A percentile compares a stretch with the other conserved stretches of the same genome.
Conservation (phyloP, 30 jellyfish, hydroid and myxozoan species). For the Nemopilema nomurai region DNA sequence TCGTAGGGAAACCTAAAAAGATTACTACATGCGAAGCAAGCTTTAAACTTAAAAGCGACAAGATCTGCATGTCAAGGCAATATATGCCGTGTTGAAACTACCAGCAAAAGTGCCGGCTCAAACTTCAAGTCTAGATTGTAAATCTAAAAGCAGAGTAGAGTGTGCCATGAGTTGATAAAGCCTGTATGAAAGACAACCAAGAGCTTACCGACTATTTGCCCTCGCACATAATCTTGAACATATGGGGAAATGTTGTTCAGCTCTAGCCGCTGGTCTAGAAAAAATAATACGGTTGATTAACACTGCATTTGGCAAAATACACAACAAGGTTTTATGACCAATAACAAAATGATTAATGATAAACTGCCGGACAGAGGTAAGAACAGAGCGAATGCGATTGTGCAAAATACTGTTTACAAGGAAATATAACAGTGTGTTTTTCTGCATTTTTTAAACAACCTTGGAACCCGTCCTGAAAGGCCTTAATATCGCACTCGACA, state of each 20-base stretch:
- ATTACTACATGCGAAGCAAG: too few species aligned
- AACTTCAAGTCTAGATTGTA: too few species aligned
- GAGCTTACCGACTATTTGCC: conserved; percentile 93
- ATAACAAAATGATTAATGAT: too few species aligned
- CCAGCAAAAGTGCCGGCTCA: too few species aligned
- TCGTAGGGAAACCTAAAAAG: too few species aligned
- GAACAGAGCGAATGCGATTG: too few species aligned
- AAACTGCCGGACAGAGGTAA: too few species aligned
- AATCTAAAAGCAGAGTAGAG: not conserved
- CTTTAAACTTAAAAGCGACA: too few species aligned
- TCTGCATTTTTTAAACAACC: not conserved
- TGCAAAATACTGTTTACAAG: too few species aligned
- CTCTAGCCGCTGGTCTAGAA: conserved; percentile 83
- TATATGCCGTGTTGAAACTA: too few species aligned
- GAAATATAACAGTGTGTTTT: too few species aligned
- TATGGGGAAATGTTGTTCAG: conserved; percentile 71
- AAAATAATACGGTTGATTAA: not conserved
- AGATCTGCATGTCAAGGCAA: too few species aligned
- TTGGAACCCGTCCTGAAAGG: not conserved
- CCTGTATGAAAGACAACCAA: not conserved
- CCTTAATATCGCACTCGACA: not conserved
- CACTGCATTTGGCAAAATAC: not conserved
- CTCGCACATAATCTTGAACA: conserved; percentile 84
- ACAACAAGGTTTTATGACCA: not conserved
- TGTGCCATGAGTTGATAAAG: not conserved